Evolutionary conservation across 2,888 invertebrate genomes (phyloP).

Genomic region (Rhyacophila evoluta): DNA sequence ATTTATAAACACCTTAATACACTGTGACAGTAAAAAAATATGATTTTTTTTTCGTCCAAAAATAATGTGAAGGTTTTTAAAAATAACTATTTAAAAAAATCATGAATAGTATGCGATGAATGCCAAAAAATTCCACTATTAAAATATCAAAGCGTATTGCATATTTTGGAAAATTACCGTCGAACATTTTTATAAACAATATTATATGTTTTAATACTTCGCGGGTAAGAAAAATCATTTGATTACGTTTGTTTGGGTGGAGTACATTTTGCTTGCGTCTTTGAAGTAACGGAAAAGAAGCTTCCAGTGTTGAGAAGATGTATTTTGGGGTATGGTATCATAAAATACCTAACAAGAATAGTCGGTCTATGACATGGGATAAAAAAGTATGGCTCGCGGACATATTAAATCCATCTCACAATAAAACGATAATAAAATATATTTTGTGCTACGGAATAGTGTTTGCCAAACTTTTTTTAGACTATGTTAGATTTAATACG

Average conservation of each 20-base stretch:
- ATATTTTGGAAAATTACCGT: background rate
- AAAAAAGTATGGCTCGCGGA: background rate
- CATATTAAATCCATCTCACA: background rate
- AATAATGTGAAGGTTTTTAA: background rate
- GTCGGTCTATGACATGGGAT: conserved; percentile 40
- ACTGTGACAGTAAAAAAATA: background rate
- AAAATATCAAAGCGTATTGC: background rate
- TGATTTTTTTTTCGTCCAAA: background rate
- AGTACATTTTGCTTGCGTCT: background rate
- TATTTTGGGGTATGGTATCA: conserved; percentile 47
- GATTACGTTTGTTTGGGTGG: background rate
- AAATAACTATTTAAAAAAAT: background rate
- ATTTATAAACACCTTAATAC: background rate
- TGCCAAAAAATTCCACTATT: background rate
- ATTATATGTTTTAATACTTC: too few relatives aligned
- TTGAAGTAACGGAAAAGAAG: background rate
- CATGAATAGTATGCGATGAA: background rate
- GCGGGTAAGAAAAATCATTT: background rate
- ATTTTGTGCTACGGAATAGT: too few relatives aligned
- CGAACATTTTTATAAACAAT: background rate
- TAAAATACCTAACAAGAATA: conserved; percentile 43
- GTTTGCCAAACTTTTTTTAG: too few relatives aligned
- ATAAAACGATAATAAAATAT: too few relatives aligned
- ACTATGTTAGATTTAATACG: too few relatives aligned
- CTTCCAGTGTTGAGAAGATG: conserved; percentile 40